Percentiles rank a stretch among this genome's conserved stretches.
Evolutionary conservation across 2,797 vertebrate genomes (phyloP).

Genomic region (Ceryle rudis): DNA sequence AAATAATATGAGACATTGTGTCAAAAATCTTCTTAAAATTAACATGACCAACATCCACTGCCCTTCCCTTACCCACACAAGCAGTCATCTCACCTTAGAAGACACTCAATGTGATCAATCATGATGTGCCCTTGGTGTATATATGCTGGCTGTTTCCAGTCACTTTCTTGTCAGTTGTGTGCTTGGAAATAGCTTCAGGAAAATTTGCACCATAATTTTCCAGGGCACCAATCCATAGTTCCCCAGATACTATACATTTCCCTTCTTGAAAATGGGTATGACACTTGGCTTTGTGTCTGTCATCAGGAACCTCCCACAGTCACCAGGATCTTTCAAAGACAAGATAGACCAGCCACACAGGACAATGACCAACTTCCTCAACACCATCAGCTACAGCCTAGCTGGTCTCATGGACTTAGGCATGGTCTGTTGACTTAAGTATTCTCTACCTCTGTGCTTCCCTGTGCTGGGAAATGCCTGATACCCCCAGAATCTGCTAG

Average conservation of each 20-base stretch:
- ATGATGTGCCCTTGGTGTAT: background rate
- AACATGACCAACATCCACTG: too few relatives aligned
- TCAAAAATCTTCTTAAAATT: too few relatives aligned
- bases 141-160: background rate
- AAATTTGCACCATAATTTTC: too few relatives aligned
- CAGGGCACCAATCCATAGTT: background rate
- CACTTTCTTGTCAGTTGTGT: too few relatives aligned
- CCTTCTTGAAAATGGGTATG: background rate
- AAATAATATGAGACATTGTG: background rate
- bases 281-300: background rate
- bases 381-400: background rate
- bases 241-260: background rate
- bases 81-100: too few relatives aligned
- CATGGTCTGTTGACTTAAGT: background rate
- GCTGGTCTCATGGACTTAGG: background rate
- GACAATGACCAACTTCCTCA: background rate
- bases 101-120: too few relatives aligned
- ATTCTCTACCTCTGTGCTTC: background rate
- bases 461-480: background rate
- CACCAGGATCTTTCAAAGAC: background rate
- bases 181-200: too few relatives aligned
- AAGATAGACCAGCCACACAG: background rate
- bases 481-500: background rate
- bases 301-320: too few relatives aligned
- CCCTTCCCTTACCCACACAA: too few relatives aligned